Evolutionary conservation across 2,797 vertebrate species (phyloP).

Genomic region (Crocidura indochinensis): DNA sequence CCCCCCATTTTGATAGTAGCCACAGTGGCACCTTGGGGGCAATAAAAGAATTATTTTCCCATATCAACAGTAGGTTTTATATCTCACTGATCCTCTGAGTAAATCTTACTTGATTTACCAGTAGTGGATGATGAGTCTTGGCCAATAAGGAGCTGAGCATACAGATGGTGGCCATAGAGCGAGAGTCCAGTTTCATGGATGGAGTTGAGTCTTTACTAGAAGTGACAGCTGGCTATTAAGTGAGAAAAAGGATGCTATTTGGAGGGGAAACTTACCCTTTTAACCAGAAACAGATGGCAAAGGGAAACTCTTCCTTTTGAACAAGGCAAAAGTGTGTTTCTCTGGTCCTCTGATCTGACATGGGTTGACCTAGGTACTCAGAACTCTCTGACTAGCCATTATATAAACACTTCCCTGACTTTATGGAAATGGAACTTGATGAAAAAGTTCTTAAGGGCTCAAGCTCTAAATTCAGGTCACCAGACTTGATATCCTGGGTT

Average conservation of each 20-base stretch:
- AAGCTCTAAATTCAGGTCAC: background rate
- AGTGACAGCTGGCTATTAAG: no score
- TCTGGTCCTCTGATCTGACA: background rate
- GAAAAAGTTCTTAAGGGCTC: background rate
- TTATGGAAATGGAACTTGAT: no score
- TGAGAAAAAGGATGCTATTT: background rate
- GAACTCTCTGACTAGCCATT: background rate
- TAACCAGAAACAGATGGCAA: background rate
- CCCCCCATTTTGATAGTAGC: conserved; percentile 32
- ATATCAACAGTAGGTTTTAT: conserved; percentile 39
- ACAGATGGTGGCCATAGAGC: conserved; percentile 16
- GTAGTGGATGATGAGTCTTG: background rate
- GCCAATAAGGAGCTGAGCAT: conserved; percentile 20
- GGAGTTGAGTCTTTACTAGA: conserved; percentile 24
- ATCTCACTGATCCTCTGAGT: conserved; percentile 51
- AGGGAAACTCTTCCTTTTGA: conserved; percentile 24
- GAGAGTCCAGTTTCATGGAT: background rate
- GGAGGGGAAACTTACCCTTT: background rate
- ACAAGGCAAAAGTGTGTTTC: conserved; percentile 18
- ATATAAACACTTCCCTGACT: background rate
- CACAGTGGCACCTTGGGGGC: conserved; percentile 55
- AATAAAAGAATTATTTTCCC: conserved; percentile 18
- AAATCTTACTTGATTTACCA: conserved; percentile 37
- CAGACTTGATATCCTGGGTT: background rate
- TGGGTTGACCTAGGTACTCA: background rate